Conservation (phyloP, 1,140 invertebrate genomes). For the Drosophila cardini region DNA sequence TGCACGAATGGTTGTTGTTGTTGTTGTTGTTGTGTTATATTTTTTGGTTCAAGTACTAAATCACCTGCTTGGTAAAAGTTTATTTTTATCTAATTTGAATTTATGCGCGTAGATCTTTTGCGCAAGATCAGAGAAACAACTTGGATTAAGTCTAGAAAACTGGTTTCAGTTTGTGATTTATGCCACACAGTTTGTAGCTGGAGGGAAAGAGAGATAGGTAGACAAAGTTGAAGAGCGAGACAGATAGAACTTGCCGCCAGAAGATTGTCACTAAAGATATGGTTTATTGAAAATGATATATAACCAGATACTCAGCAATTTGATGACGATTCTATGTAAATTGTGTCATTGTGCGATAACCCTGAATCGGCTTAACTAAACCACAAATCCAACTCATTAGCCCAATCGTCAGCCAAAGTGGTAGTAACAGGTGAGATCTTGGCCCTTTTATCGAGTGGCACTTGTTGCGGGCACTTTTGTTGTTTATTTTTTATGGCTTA, state of each 20-base stretch:
- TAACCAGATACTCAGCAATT: constrained; percentile 33
- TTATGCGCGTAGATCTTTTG: constrained; percentile 69
- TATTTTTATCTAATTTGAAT: constrained; percentile 74
- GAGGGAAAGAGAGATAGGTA: constrained; percentile 2
- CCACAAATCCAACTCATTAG: constrained; percentile 43
- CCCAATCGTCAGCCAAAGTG: constrained; percentile 13
- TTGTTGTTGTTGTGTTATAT: constrained; percentile 37
- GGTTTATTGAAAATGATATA: constrained; percentile 62
- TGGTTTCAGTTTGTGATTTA: constrained; percentile 60
- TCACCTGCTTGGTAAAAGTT: constrained; percentile 74
- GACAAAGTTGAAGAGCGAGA: neutral
- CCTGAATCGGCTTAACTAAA: constrained; percentile 24
- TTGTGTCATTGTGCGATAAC: constrained; percentile 33
- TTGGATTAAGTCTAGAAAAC: constrained; percentile 22
- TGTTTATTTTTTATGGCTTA: constrained; percentile 13
- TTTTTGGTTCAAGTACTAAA: constrained; percentile 66
- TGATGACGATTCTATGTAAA: constrained; percentile 70
- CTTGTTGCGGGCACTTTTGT: constrained; percentile 49
- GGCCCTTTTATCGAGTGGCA: constrained; percentile 35
- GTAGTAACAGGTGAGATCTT: constrained; percentile 38
- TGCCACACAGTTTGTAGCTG: constrained; percentile 34
- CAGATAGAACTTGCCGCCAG: constrained; percentile 21
- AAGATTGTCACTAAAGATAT: constrained; percentile 68
- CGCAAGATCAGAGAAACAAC: constrained; percentile 50
- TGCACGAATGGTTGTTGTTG: constrained; percentile 33